Evolutionary conservation across 2,797 vertebrate species (phyloP).

Genomic region (Amniataba percoides): DNA sequence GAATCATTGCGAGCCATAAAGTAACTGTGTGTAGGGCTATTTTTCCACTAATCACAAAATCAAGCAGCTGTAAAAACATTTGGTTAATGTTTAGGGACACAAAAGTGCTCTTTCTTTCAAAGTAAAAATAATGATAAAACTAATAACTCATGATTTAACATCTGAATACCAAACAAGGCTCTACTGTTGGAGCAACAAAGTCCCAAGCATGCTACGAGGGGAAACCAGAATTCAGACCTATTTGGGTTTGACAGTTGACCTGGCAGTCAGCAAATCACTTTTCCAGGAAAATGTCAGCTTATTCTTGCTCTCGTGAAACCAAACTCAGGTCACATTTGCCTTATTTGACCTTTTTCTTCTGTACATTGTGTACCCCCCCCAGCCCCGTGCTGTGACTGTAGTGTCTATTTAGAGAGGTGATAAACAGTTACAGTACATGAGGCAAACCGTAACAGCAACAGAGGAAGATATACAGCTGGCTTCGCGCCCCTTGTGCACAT

Average conservation of each 20-base stretch:
- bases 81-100: conserved; percentile 19
- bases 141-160: conserved; percentile 28
- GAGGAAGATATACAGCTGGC: conserved; percentile 35
- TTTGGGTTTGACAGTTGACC: conserved; percentile 56
- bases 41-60: conserved; percentile 46
- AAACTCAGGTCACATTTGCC: conserved; percentile 36
- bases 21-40: conserved; percentile 17
- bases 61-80: conserved; percentile 43
- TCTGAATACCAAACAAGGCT: conserved; percentile 35
- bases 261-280: conserved; percentile 56
- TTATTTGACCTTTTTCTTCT: neutral
- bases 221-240: conserved; percentile 34
- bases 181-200: conserved; percentile 25
- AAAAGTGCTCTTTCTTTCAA: conserved; percentile 24
- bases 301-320: conserved; percentile 29
- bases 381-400: neutral
- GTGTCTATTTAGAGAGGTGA: conserved; percentile 34
- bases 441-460: conserved; percentile 14
- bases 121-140: conserved; percentile 26
- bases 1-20: conserved; percentile 28
- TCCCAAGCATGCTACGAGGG: neutral
- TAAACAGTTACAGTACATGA: conserved; percentile 27
- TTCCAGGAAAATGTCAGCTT: conserved; percentile 33
- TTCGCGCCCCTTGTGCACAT: conserved; percentile 34
- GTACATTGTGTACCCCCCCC: conserved; percentile 26